Percentiles rank a stretch among this genome's conserved stretches.
Conservation (phyloP, 1,140 invertebrate species). For the Paramacrobiotus metropolitanus region DNA sequence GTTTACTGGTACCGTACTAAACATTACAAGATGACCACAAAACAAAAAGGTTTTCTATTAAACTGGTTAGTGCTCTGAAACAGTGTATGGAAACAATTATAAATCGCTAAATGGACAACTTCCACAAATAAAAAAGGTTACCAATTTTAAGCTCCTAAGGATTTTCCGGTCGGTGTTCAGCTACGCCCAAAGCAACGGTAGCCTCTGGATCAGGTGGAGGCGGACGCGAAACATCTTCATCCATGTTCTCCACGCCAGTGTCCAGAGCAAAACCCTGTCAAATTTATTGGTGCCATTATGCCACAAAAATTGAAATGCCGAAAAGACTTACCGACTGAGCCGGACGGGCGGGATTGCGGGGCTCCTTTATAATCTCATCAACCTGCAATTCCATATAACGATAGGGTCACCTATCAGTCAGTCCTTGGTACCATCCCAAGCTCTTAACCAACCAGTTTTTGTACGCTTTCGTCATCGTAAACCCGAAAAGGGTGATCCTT, state of each 20-base stretch:
- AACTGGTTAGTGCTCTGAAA: no score
- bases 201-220: not conserved
- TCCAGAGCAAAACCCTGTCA: not conserved
- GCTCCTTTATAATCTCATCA: not conserved
- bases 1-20: no score
- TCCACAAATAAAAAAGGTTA: no score
- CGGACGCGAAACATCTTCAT: not conserved
- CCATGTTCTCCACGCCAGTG: not conserved
- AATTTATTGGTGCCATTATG: no score
- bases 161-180: not conserved
- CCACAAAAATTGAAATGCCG: not conserved
- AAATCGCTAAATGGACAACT: no score
- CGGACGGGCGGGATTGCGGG: not conserved
- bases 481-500: conserved; percentile 51
- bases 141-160: no score
- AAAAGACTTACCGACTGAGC: conserved; percentile 1
- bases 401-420: no score
- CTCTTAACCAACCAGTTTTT: conserved; percentile 10
- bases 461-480: conserved; percentile 47
- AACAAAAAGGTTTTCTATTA: no score
- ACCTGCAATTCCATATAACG: no score
- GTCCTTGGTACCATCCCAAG: not conserved
- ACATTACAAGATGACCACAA: no score
- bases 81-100: no score
- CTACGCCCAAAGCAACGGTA: not conserved